phyloP scores from a whole-genome alignment of 2,888 invertebrate species.

The Dastarcus helophoroides region DNA sequence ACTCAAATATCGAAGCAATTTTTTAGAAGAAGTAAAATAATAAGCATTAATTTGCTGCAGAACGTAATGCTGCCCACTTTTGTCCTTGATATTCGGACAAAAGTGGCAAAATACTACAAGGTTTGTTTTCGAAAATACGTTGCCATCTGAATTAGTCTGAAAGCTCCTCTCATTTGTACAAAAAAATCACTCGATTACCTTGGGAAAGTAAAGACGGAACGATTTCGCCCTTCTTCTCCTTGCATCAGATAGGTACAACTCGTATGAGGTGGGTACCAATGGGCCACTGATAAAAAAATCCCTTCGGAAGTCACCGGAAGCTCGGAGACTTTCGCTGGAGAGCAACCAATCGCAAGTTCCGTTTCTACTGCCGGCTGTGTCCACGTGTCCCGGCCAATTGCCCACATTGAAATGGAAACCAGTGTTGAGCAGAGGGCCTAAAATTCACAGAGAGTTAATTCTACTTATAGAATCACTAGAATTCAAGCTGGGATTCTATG shows the following conservation, averaged over 20 bases:
- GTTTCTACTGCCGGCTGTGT: conserved; percentile 75
- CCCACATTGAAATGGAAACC: conserved; percentile 93
- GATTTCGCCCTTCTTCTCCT: conserved; percentile 68
- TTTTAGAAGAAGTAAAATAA: too few species aligned
- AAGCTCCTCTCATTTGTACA: neutral
- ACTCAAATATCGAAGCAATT: too few species aligned
- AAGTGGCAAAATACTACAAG: too few species aligned
- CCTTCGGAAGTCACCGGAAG: conserved; percentile 75
- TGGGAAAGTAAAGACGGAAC: too few species aligned
- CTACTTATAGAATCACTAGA: neutral
- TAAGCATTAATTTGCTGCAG: too few species aligned
- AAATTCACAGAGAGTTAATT: conserved; percentile 8
- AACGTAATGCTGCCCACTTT: too few species aligned
- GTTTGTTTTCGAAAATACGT: too few species aligned
- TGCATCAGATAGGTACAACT: conserved; percentile 85
- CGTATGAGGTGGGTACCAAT: conserved; percentile 90
- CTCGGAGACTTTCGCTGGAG: conserved; percentile 67
- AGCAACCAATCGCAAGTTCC: conserved; percentile 84
- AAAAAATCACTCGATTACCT: conserved; percentile 41
- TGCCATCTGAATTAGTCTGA: too few species aligned
- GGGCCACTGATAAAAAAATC: conserved; percentile 81
- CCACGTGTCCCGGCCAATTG: conserved; percentile 87
- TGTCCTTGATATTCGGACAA: too few species aligned
- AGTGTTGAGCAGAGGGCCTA: conserved; percentile 76
- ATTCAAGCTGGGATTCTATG: too few species aligned